Conservation (phyloP, 2,797 vertebrate genomes). For the Sebastes trivittatus region DNA sequence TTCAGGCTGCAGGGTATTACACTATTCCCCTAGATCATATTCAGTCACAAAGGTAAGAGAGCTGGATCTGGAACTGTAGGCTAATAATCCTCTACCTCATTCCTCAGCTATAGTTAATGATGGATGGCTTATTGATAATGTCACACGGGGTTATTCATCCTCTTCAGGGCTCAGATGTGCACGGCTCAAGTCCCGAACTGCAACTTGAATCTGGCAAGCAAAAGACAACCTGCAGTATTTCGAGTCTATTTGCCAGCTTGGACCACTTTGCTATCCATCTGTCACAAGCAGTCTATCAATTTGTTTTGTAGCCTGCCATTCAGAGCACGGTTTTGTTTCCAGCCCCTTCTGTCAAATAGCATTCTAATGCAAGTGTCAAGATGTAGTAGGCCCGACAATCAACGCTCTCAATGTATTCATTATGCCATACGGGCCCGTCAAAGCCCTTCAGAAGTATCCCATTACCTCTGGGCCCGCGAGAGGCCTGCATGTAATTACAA, state of each 20-base stretch:
- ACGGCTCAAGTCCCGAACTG: neutral
- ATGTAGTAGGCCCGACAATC: conserved; percentile 17
- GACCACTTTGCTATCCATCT: conserved; percentile 44
- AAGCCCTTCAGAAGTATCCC: conserved; percentile 31
- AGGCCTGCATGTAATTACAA: conserved; percentile 40
- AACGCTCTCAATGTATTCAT: conserved; percentile 26
- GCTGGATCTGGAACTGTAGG: conserved; percentile 21
- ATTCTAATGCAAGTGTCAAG: conserved; percentile 36
- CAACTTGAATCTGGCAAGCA: conserved; percentile 24
- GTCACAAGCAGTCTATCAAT: conserved; percentile 52
- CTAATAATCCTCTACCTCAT: conserved; percentile 28
- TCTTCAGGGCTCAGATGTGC: conserved; percentile 13
- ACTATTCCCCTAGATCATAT: conserved; percentile 29
- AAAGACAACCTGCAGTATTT: conserved; percentile 41
- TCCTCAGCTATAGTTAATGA: conserved; percentile 24
- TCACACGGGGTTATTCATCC: conserved; percentile 22
- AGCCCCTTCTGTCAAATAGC: conserved; percentile 28
- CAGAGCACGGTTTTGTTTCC: conserved; percentile 4
- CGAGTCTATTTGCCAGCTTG: conserved; percentile 49
- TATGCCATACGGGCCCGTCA: conserved; percentile 17
- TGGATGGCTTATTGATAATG: conserved; percentile 36
- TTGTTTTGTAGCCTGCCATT: conserved; percentile 50
- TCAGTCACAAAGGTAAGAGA: conserved; percentile 29
- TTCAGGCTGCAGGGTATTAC: conserved; percentile 16
- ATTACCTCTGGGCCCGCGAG: conserved; percentile 32